A percentile compares a stretch with the other conserved stretches of the same genome.
Evolutionary conservation across 37 sponge, comb jelly and placozoan species (phyloP).

Genomic region (Crambe crambe): DNA sequence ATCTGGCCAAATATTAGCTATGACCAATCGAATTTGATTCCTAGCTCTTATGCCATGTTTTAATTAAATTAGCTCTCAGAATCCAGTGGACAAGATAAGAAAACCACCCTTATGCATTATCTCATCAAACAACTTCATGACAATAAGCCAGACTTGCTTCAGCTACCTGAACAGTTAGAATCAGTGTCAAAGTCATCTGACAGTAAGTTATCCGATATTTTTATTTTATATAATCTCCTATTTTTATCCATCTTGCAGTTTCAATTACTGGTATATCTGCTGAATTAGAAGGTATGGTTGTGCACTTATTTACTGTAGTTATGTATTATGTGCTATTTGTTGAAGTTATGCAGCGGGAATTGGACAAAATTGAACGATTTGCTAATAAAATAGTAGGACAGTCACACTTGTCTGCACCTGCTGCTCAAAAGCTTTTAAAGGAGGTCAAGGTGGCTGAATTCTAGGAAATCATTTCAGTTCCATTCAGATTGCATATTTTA

Average conservation of each 20-base stretch:
- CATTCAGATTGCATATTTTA: not conserved
- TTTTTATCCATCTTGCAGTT: too few relatives aligned
- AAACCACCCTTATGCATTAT: slow-evolving; percentile 53
- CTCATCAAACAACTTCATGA: slow-evolving; percentile 48
- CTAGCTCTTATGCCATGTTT: not conserved
- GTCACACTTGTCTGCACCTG: slow-evolving; percentile 1
- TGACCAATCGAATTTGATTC: not conserved
- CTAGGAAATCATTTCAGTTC: not conserved
- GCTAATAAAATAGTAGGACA: slow-evolving; percentile 51
- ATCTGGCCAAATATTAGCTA: too few relatives aligned
- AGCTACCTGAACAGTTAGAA: slow-evolving; percentile 36
- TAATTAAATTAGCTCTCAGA: slow-evolving; percentile 48
- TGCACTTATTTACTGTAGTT: not conserved
- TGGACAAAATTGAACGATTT: slow-evolving; percentile 74
- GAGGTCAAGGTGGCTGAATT: slow-evolving; percentile 43
- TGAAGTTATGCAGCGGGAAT: slow-evolving; percentile 75
- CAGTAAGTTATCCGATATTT: too few relatives aligned
- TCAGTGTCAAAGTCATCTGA: slow-evolving; percentile 60
- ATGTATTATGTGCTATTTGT: not conserved
- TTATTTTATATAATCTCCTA: too few relatives aligned
- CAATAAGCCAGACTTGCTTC: slow-evolving; percentile 41
- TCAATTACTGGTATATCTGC: slow-evolving; percentile 73
- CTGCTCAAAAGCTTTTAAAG: slow-evolving; percentile 29
- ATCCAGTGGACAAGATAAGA: slow-evolving; percentile 45
- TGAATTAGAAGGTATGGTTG: slow-evolving; percentile 75